Base-by-base conservation (phyloP, 2,113 vertebrate species). In the Pantherophis guttatus region DNA sequence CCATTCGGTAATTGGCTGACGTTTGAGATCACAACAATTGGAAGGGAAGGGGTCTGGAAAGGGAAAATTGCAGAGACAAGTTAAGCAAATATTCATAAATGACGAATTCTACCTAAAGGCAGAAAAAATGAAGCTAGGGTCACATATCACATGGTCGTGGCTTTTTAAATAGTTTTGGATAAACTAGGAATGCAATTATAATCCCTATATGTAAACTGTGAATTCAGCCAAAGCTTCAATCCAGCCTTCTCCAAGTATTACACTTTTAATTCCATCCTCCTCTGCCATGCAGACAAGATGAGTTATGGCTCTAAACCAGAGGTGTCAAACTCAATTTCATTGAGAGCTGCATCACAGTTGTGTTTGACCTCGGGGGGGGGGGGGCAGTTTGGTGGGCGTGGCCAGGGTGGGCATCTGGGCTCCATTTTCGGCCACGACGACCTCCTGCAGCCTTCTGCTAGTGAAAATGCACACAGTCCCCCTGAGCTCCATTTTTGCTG, bases 1-100 rank as follows among this genome's bases (percentile, higher is more conserved):
- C 99, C 99, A 21, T 98, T 99, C 39, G 99, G 99, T 86, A 99
- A 98, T 97, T 99, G 99, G 96, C 98, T 99, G 85, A 99, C 99
- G 0, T 99, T 99, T 65, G 99, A 99, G 97, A 99, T 99, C 91
- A 99, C 99, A 55, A 99, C 98, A 0, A 99, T 97, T 0, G 99
- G 99, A 94, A 99, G 98, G 6, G 99, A 99, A 7, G 98, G 97
- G 3, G 98, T 98, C 99, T 99, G 89, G 70, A 96, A 96, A 86
- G 62, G 1, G 58, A 95, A 87, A 92, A 11, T 91, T 5, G 15
- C 7, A 62, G 23, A 44, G n/a, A 53, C 52, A 53, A 62, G 9
- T 62, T 86, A n/a, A 86, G 21, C 29, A 54, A 86, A 90, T 59
- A 81, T 50, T 62, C 59, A 26, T 50, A 26, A 48, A 85, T 17